Evolutionary conservation across 37 sponge, comb jelly and placozoan genomes (phyloP), one percentile per base, ranked within the genome.

Genomic region (Aplysina aerophoba): DNA sequence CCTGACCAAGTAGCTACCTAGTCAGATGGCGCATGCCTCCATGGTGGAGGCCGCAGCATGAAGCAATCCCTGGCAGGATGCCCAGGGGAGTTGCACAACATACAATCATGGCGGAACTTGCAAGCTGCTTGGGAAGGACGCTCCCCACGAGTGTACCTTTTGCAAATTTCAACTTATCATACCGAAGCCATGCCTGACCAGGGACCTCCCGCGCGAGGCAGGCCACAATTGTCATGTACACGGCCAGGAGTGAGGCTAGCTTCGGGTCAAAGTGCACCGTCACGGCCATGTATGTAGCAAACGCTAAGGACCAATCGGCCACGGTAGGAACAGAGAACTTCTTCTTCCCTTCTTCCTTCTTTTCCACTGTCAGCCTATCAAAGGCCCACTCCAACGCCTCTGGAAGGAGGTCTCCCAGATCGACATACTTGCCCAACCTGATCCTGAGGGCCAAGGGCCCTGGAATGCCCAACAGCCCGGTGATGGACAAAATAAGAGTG

Each of bases 331-430:
- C 20, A 13, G 50, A 5, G 34, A 27, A 55, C 13, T 38, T 17
- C 40, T 80, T 57, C 14, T 55, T 5, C n/a, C 24, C 20, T 28
- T 80, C 81, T 58, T 59, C 62, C 81, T 80, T 59, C 21, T 36
- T 16, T 38, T 80, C 81, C 59, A 33, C 54, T 33, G 37, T 80
- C 22, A 21, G 56, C n/a, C n/a, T n/a, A 35, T 80, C 81, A 73
- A 73, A 73, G 17, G 41, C 40, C 40, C 37, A 37, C 74, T 21
- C 12, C 11, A 80, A 38, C 24, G 60, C 33, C 36, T 80, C 81
- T 25, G 59, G 81, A 13, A 80, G 81, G 24, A 80, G 81, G 34
- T 80, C 81, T 58, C 62, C 60, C 28, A 80, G 33, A 6, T 80
- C 81, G 35, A 80, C 40, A 38, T 60, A 80, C 14, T 38, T 30